A percentile compares a stretch with the other conserved stretches of the same genome.
phyloP scores from a whole-genome alignment of 2,113 vertebrate species.

The Fregetta grallaria region DNA sequence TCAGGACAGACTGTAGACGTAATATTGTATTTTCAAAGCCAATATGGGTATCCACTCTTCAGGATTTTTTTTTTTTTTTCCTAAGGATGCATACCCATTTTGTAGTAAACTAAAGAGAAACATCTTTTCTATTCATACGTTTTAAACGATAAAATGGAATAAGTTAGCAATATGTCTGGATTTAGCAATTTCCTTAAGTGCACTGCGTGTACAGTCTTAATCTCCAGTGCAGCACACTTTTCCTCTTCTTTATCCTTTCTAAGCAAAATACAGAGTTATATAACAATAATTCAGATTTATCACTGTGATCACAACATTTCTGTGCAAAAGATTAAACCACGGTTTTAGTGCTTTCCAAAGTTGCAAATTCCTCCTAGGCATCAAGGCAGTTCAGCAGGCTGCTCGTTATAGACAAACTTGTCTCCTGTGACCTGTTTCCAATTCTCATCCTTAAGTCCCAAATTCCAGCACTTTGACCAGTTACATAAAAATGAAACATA shows the following conservation, averaged over 20 bases:
- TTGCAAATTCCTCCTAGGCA: not conserved
- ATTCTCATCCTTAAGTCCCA: not conserved
- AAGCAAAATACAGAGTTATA: not conserved
- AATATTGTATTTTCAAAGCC: not conserved
- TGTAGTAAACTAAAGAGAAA: not conserved
- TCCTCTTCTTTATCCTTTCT: not conserved
- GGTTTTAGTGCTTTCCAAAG: not conserved
- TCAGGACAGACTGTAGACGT: not conserved
- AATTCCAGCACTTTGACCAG: not conserved
- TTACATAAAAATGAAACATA: not conserved
- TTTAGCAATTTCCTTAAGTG: not conserved
- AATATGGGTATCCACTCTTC: not conserved
- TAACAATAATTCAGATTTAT: not conserved
- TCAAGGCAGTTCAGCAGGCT: not conserved
- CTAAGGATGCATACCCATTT: not conserved
- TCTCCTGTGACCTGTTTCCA: not conserved
- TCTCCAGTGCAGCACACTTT: not conserved
- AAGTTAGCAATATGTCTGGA: not conserved
- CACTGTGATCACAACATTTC: not conserved
- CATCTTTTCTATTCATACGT: not conserved
- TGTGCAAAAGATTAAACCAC: not conserved
- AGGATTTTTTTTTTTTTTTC: not conserved
- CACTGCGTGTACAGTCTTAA: not conserved
- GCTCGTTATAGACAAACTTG: not conserved
- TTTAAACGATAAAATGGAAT: not conserved